These are phyloP conservation scores for Gila robusta DNA, from an alignment of 2,797 vertebrate genomes.

Conservation along the genomic window DNA sequence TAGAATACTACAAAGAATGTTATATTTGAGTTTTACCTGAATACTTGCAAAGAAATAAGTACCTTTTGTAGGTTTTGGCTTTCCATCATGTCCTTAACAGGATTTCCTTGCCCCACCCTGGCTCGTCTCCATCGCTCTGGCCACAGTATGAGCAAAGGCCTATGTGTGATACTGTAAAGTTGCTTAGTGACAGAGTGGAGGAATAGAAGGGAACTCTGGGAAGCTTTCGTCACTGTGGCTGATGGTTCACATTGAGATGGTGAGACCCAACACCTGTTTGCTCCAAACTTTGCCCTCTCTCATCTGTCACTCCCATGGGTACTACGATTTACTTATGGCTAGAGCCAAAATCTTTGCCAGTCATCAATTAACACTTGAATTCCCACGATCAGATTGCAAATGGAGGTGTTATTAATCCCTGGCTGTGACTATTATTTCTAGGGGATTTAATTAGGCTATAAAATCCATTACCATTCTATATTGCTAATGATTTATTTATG, in stretches of 20 bases:
- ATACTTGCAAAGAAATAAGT: too few species aligned
- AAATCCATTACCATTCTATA: not conserved
- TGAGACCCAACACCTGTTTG: conserved; percentile 49
- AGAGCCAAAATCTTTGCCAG: conserved; percentile 6
- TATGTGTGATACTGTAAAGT: not conserved
- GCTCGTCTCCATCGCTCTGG: not conserved
- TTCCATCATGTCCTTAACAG: not conserved
- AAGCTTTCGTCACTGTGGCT: conserved; percentile 26
- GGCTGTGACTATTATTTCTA: conserved; percentile 11
- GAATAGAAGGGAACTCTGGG: conserved; percentile 5
- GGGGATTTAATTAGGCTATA: not conserved
- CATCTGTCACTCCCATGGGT: conserved; percentile 41
- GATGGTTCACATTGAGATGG: conserved; percentile 21
- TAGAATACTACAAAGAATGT: not conserved
- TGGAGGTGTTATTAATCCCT: not conserved
- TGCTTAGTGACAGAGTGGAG: conserved; percentile 8
- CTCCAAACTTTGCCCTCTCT: conserved; percentile 26
- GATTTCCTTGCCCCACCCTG: not conserved
- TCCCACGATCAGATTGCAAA: conserved; percentile 9
- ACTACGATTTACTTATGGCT: conserved; percentile 12
- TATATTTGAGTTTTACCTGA: not conserved
- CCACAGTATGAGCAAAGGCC: not conserved
- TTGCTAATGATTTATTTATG: not conserved
- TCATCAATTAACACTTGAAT: conserved; percentile 31
- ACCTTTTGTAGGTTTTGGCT: not conserved